Base-by-base conservation (phyloP, 2,797 vertebrate genomes). In the Pelobates cultripes region DNA sequence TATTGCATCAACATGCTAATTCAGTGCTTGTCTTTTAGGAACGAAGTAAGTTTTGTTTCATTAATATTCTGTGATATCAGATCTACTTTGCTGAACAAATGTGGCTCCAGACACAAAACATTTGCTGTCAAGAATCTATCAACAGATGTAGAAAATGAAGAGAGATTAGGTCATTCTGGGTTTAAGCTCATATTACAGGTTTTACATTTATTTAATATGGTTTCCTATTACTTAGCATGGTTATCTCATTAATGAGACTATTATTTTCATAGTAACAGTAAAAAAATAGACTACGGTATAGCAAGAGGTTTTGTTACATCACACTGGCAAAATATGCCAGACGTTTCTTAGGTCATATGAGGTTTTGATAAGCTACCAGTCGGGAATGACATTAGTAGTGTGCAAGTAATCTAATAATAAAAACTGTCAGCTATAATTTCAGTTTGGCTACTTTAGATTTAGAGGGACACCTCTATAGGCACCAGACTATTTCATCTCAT, bases 51-150 rank as follows among this genome's bases (percentile, higher is more conserved):
- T 67, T 51, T 10, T 2, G 5, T 51, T 51, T 51, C 28, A 45
- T 70, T 61, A 64, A 66, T 70, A 68, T 60, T 4, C 41, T 79
- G 70, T 79, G 72, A 84, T 70, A 84, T 79, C 61, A 64, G 57
- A 77, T 79, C 75, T 84, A 75, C 67, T 43, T 44, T 43, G 40
- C 40, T 84, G 77, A 79, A 79, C 82, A 84, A 84, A 75, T 84
- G 82, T 71, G 53, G 53, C 51, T 43, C 72, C 45, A 79, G 70
- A 61, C 76, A 75, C 64, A 70, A 73, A 74, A 55, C 82, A 84
- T 79, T 84, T 84, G 82, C 77, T 28, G 66, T 47, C 57, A 28
- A 45, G 44, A 71, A 74, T 84, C 82, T 71, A 15, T 84, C 82
- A 84, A 79, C 82, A 84, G 55, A 75, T 79, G 82, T 61, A 64